These are phyloP conservation scores for Hirtodrosophila confusa DNA, from an alignment of 2,888 invertebrate species.

Conservation along the genomic window DNA sequence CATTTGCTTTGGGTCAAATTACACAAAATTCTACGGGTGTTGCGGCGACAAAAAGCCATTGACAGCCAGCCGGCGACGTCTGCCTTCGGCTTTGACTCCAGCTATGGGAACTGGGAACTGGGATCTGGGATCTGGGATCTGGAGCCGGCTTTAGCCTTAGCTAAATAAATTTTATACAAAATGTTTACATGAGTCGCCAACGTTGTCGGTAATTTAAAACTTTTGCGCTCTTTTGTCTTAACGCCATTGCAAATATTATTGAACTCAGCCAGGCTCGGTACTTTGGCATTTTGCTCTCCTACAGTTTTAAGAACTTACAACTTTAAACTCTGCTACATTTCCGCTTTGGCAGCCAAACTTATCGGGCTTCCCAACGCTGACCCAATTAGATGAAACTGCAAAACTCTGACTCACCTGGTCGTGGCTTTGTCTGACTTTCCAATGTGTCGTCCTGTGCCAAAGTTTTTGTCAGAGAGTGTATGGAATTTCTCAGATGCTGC, in stretches of 20 bases:
- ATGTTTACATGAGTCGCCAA: constrained; percentile 65
- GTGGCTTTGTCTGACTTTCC: constrained; percentile 40
- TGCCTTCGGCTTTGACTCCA: constrained; percentile 24
- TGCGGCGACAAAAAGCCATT: constrained; percentile 76
- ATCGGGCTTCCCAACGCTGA: constrained; percentile 45
- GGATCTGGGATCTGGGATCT: constrained; percentile 10
- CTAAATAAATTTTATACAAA: constrained; percentile 73
- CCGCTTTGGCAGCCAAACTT: constrained; percentile 26
- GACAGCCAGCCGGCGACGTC: constrained; percentile 62
- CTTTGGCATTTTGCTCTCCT: neutral
- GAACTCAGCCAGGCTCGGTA: constrained; percentile 44
- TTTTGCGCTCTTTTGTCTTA: constrained; percentile 63
- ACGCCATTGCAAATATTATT: constrained; percentile 66
- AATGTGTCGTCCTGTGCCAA: constrained; percentile 49
- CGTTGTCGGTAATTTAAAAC: constrained; percentile 66
- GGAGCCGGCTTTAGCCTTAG: constrained; percentile 26
- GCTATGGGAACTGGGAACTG: constrained; percentile 7
- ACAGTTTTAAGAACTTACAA: constrained; percentile 33
- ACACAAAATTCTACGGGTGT: constrained; percentile 81
- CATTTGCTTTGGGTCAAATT: constrained; percentile 84
- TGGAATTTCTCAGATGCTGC: constrained; percentile 31
- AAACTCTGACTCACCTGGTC: constrained; percentile 34
- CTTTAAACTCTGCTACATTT: constrained; percentile 29
- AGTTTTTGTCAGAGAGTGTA: constrained; percentile 25
- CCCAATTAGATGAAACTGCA: constrained; percentile 64